Evolutionary conservation across 1,140 invertebrate genomes (phyloP), one percentile per base, ranked within the genome.

Genomic region (Rhagoletis pomonella): DNA sequence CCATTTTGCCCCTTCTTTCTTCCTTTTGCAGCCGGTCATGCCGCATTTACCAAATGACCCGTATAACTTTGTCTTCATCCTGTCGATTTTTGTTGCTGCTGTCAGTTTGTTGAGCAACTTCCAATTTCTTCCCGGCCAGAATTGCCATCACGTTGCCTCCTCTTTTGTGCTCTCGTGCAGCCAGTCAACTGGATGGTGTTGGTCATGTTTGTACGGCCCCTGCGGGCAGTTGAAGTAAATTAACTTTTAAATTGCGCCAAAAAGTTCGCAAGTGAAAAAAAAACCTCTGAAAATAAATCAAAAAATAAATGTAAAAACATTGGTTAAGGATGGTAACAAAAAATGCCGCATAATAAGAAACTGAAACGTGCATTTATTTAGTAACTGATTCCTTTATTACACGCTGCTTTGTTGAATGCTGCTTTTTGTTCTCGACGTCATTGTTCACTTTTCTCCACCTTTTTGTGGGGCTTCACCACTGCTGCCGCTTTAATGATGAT

Each of bases 231-330:
- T 55, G 73, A 55, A 55, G 47, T 81, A 81, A 81, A 81, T 81
- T 81, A 81, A 81, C 73, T 81, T 81, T 81, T 81, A 81, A 81
- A 81, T 81, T 81, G 73, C 73, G 73, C 73, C 73, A 81, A 81
- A 81, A 81, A 81, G 73, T 81, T 81, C 4, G 47, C 44, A 77
- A 47, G 44, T 44, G 47, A 77, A 77, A 73, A 77, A 42, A 50
- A 77, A 77, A 77, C 17, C 6, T n/a, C 3, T 55, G 17, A 81
- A 55, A 50, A 81, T 81, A 81, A 81, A 81, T 55, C n/a, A 42
- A 81, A 55, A 81, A 81, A 81, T 77, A 50, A 77, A 77, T n/a
- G 12, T 29, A 50, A 17, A 14, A 29, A 29, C 29, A 29, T 29
- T 29, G 60, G 60, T 9, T 17, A 62, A 4, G 19, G 19, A 55